Conservation (phyloP, 2,888 invertebrate species). For the Marasmarcha lunaedactyla region DNA sequence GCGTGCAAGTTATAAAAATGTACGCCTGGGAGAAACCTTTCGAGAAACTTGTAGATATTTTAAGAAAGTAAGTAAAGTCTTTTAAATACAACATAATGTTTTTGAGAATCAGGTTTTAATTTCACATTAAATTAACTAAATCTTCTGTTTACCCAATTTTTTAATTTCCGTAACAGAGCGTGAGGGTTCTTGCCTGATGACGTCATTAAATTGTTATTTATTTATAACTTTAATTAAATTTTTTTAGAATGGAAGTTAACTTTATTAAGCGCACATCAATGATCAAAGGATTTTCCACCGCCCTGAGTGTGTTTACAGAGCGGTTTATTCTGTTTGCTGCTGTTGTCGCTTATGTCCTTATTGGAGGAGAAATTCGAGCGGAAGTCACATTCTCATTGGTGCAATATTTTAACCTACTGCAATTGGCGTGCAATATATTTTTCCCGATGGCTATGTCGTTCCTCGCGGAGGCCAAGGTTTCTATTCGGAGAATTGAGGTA, state of each 20-base stretch:
- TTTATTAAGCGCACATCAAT: conserved; percentile 75
- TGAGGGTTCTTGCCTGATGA: too few species aligned
- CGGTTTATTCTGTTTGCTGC: conserved; percentile 86
- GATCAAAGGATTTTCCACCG: conserved; percentile 74
- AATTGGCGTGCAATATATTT: conserved; percentile 74
- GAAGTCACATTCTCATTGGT: conserved; percentile 82
- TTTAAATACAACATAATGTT: background rate
- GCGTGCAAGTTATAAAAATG: conserved; percentile 88
- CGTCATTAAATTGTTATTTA: too few species aligned
- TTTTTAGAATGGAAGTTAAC: conserved; percentile 75
- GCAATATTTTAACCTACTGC: conserved; percentile 81
- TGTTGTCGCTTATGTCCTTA: conserved; percentile 78
- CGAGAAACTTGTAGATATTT: conserved; percentile 72
- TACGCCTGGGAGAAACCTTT: conserved; percentile 89
- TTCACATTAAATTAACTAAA: too few species aligned
- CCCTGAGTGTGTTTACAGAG: conserved; percentile 83
- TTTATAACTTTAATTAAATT: too few species aligned
- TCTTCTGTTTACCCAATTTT: too few species aligned
- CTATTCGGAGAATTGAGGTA: conserved; percentile 74
- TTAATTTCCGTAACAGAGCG: too few species aligned
- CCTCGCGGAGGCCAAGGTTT: conserved; percentile 74
- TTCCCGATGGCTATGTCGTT: conserved; percentile 72
- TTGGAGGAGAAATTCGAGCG: conserved; percentile 71
- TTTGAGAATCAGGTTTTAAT: background rate
- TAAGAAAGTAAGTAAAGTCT: conserved; percentile 73